Evolutionary conservation across 2,797 vertebrate species (phyloP).

Genomic region (Neopelma chrysocephalum): DNA sequence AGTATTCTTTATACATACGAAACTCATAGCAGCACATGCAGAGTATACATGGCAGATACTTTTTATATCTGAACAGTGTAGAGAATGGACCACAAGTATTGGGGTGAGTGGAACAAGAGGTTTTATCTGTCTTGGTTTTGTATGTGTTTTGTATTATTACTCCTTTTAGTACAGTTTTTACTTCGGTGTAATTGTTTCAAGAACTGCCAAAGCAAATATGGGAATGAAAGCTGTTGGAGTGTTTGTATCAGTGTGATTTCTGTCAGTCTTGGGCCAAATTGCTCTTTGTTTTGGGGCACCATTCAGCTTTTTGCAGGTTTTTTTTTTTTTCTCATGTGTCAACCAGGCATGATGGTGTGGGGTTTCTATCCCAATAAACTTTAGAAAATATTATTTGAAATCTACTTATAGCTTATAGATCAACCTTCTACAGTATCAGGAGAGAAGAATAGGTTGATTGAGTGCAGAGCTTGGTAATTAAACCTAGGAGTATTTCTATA

Average conservation of each 20-base stretch:
- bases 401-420: neutral
- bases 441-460: neutral
- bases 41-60: neutral
- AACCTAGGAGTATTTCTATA: neutral
- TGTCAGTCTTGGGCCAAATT: neutral
- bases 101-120: neutral
- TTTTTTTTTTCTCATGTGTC: neutral
- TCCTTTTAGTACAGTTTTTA: neutral
- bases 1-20: neutral
- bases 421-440: neutral
- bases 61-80: neutral
- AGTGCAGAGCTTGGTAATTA: neutral
- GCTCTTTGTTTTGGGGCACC: neutral
- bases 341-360: neutral
- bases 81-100: neutral
- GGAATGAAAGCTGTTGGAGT: neutral
- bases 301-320: neutral
- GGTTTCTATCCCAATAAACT: neutral
- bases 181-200: neutral
- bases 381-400: neutral
- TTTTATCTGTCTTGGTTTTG: neutral
- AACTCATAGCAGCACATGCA: neutral
- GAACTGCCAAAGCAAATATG: neutral
- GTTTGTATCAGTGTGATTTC: neutral
- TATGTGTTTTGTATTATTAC: neutral